These are phyloP conservation scores for Caenorhabditis briggsae DNA, from an alignment of 1,140 invertebrate species.

Conservation along the genomic window DNA sequence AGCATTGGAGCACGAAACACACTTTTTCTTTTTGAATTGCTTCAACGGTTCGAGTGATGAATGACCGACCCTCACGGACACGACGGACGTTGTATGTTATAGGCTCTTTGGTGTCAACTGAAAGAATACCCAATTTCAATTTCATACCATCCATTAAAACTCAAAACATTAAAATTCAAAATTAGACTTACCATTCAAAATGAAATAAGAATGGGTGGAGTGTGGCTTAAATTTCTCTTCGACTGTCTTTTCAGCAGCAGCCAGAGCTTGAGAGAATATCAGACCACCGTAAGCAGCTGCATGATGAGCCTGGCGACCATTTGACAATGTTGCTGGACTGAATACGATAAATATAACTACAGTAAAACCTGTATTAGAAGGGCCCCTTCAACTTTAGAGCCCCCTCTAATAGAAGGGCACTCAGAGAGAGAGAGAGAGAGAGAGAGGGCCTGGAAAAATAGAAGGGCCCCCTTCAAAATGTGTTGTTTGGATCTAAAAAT, in stretches of 20 bases:
- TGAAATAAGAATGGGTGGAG: conserved; percentile 64
- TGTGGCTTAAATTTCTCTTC: conserved; percentile 57
- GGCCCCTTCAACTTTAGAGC: too few species aligned
- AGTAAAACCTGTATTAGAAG: too few species aligned
- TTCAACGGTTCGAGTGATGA: conserved; percentile 63
- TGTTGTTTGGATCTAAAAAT: too few species aligned
- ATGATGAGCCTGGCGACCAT: conserved; percentile 38
- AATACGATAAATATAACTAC: background rate
- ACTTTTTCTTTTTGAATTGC: conserved; percentile 65
- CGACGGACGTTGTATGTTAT: conserved; percentile 58
- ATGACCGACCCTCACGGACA: conserved; percentile 61
- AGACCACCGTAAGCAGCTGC: conserved; percentile 65
- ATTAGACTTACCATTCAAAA: conserved; percentile 58
- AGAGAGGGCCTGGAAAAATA: too few species aligned
- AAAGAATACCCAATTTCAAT: background rate
- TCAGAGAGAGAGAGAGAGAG: too few species aligned
- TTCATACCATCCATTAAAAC: background rate
- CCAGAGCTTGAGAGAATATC: conserved; percentile 65
- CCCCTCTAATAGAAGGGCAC: too few species aligned
- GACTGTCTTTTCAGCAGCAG: conserved; percentile 64
- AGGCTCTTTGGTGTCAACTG: conserved; percentile 61
- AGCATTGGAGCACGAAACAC: conserved; percentile 58
- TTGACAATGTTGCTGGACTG: conserved; percentile 53
- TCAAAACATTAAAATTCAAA: background rate
- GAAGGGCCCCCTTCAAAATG: too few species aligned